Percentiles rank a stretch among this genome's conserved stretches.
phyloP scores from a whole-genome alignment of 30 jellyfish, hydroid and myxozoan species.

The Nemopilema nomurai region DNA sequence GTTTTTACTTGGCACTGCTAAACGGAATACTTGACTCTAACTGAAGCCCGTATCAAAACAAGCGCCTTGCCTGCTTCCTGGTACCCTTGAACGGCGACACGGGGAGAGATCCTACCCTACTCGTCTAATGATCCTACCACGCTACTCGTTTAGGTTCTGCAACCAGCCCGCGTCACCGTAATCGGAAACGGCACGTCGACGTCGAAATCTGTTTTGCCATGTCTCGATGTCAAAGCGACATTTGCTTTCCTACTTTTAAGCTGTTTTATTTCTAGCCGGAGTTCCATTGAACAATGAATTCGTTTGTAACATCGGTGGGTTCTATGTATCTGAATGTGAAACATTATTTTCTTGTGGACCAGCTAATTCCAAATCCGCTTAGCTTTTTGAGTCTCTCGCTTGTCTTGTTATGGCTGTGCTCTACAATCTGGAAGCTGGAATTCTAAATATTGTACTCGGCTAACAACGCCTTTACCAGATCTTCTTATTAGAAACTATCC shows the following conservation, averaged over 20 bases:
- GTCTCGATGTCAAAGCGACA: not conserved
- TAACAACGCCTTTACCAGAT: not conserved
- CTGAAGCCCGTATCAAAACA: no score
- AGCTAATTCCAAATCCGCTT: not conserved
- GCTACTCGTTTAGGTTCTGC: no score
- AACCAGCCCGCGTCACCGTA: no score
- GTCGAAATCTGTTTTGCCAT: no score
- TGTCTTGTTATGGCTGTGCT: not conserved
- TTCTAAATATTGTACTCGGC: not conserved
- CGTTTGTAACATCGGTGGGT: not conserved
- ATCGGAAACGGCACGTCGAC: no score
- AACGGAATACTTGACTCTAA: no score
- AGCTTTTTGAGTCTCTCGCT: not conserved
- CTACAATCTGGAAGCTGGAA: not conserved
- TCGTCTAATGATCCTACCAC: no score
- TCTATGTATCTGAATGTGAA: not conserved
- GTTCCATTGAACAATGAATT: not conserved
- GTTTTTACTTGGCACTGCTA: no score
- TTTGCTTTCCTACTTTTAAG: not conserved
- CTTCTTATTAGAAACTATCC: not conserved
- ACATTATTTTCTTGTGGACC: not conserved
- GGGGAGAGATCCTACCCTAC: no score
- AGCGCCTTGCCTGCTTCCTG: no score
- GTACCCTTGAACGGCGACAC: no score
- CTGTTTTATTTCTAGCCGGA: not conserved